Evolutionary conservation across 2,113 vertebrate species (phyloP).

Genomic region (Ciconia boyciana): DNA sequence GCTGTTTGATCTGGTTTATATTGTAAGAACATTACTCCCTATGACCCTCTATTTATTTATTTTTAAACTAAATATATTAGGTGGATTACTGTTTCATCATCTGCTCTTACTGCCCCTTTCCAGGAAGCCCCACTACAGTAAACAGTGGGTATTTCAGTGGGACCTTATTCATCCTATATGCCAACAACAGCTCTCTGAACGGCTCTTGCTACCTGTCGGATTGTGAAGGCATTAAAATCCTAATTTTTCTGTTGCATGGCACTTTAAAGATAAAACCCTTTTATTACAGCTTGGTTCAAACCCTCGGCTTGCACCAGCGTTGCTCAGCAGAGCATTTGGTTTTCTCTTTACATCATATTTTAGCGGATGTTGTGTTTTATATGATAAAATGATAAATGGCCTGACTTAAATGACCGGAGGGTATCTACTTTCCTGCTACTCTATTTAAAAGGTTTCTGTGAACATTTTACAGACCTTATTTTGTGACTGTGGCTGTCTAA

Average conservation of each 20-base stretch:
- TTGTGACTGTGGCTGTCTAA: constrained; percentile 36
- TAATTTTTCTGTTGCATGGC: neutral
- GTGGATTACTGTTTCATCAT: neutral
- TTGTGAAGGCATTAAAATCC: neutral
- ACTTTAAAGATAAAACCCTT: neutral
- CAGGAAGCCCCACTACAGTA: neutral
- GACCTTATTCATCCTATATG: neutral
- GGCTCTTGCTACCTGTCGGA: neutral
- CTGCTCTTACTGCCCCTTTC: neutral
- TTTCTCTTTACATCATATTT: constrained; percentile 22
- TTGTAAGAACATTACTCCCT: neutral
- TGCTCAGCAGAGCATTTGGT: constrained; percentile 23
- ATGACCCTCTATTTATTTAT: neutral
- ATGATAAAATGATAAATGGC: constrained; percentile 65
- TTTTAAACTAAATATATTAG: neutral
- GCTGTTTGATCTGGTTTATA: neutral
- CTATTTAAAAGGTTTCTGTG: constrained; percentile 59
- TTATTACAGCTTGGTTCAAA: neutral
- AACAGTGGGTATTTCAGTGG: neutral
- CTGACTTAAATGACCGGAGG: constrained; percentile 54
- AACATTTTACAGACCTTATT: constrained; percentile 58
- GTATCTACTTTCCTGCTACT: constrained; percentile 32
- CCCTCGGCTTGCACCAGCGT: neutral
- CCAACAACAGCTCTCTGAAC: neutral
- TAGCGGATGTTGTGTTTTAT: constrained; percentile 28